phyloP scores from a whole-genome alignment of 2,113 vertebrate genomes.

The Crotalus horridus region DNA sequence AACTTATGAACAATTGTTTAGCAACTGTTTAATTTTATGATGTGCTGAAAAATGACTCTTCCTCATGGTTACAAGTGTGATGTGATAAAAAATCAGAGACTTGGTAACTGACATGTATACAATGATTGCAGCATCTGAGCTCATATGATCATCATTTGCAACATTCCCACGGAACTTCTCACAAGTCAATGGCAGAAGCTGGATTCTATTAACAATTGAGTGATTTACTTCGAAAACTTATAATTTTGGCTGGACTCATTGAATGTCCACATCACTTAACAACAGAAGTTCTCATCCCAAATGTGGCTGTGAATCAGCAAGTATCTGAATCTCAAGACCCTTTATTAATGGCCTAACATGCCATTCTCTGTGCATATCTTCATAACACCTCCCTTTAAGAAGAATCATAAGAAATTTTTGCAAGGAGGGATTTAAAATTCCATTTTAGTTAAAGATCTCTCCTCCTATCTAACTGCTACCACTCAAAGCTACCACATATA shows the following conservation, averaged over 20 bases:
- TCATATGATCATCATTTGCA: not conserved
- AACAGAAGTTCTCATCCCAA: too few relatives aligned
- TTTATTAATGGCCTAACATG: not conserved
- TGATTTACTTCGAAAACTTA: too few relatives aligned
- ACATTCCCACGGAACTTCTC: too few relatives aligned
- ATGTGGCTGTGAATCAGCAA: too few relatives aligned
- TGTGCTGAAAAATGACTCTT: not conserved
- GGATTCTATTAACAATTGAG: too few relatives aligned
- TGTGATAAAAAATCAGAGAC: too few relatives aligned
- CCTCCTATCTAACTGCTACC: not conserved
- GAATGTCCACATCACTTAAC: too few relatives aligned
- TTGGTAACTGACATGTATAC: too few relatives aligned
- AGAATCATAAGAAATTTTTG: not conserved
- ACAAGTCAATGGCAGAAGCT: too few relatives aligned
- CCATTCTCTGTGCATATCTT: not conserved
- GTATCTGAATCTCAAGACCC: not conserved
- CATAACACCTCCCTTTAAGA: not conserved
- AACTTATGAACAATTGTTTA: not conserved
- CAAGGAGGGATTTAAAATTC: not conserved
- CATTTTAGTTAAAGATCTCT: not conserved
- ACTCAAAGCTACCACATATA: not conserved
- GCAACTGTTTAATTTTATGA: not conserved
- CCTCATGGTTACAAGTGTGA: not conserved
- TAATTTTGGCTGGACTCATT: too few relatives aligned
- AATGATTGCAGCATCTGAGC: too few relatives aligned